Evolutionary conservation across 2,888 invertebrate genomes (phyloP), one percentile per base, ranked within the genome.

Genomic region (Chymomyza amoena): DNA sequence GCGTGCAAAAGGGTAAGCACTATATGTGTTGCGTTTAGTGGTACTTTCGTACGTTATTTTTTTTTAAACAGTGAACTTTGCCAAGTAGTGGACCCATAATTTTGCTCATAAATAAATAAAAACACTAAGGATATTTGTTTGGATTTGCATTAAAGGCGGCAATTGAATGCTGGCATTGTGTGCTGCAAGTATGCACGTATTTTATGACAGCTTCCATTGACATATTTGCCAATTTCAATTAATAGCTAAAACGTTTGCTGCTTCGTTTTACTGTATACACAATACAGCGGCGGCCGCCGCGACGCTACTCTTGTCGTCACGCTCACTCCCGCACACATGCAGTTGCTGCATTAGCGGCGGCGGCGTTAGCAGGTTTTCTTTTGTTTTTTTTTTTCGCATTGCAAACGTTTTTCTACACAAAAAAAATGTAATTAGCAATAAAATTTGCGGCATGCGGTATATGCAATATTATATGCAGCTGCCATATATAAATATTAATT

Each of bases 1-100:
- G 78, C 70, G 82, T 87, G 87, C 69, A 70, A 87, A 87, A 78
- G 85, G 87, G 87, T 87, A 83, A 83, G 82, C 78, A 80, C 81
- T 82, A 82, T 84, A 72, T 73, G 68, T 70, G 63, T 74, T 45
- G 61, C 65, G 59, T 79, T 69, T 64, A 66, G 65, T 79, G 76
- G 78, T 79, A 71, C 76, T 78, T 79, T 80, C 61, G 73, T 76
- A 67, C 71, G 63, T 74, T 45, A 13, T 57, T 39, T 79, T 69
- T 64, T 68, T 62, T 79, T 73, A 73, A 4, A 57, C 45, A 57
- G 64, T 39, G 45, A 57, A 28, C 57, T 57, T 57, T 28, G 20
- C 25, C 6, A 25, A 18, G 9, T 1, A 57, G 9, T 57, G 20
- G 25, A 57, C n/a, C 5, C 15, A 57, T 20, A 6, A 57, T 28